Evolutionary conservation across 2,113 vertebrate genomes (phyloP).

Genomic region (Butorides virescens): DNA sequence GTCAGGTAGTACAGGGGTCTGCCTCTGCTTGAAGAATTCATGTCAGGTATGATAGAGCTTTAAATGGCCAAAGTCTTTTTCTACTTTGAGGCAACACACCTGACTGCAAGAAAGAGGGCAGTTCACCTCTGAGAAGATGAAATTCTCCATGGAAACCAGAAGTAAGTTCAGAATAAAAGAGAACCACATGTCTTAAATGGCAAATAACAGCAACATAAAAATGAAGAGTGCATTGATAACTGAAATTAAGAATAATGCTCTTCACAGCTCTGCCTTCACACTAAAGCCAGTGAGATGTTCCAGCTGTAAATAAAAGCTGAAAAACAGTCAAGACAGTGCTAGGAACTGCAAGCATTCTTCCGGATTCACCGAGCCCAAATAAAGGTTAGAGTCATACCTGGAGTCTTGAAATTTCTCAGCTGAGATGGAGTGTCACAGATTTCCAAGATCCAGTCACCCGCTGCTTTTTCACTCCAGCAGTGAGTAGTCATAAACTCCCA

Average conservation of each 20-base stretch:
- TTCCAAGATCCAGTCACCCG: slow-evolving; percentile 96
- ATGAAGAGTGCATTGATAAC: background rate
- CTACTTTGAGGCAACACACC: background rate
- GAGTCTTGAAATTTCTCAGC: slow-evolving; percentile 95
- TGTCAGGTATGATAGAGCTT: background rate
- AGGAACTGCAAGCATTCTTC: background rate
- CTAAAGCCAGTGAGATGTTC: background rate
- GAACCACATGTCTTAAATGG: background rate
- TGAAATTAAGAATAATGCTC: background rate
- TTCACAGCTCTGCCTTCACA: background rate
- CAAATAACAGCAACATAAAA: background rate
- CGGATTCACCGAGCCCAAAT: background rate
- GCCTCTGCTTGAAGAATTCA: background rate
- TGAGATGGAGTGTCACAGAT: slow-evolving; percentile 97
- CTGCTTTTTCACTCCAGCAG: slow-evolving; percentile 96
- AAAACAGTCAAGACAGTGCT: background rate
- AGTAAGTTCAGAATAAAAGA: background rate
- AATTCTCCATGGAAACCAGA: background rate
- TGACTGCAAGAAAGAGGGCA: background rate
- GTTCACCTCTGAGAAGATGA: background rate
- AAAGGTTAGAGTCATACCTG: slow-evolving; percentile 76
- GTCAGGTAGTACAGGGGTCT: background rate
- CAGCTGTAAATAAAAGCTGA: background rate
- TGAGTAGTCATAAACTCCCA: slow-evolving; percentile 99
- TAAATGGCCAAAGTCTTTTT: background rate